These are phyloP conservation scores for Stegana nigrithorax DNA, from an alignment of 2,888 invertebrate genomes.

Conservation along the genomic window DNA sequence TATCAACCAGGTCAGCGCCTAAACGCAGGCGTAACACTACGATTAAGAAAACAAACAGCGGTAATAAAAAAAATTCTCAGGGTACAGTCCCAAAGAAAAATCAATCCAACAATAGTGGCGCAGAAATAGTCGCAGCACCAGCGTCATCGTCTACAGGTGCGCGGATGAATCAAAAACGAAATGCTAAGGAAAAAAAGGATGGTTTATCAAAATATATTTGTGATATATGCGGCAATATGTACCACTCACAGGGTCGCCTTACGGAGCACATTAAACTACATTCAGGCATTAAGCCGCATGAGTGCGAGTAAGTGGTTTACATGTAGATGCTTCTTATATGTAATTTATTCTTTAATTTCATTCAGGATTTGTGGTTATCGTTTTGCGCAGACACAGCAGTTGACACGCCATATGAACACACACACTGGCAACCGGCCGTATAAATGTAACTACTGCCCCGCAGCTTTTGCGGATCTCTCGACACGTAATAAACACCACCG, in stretches of 20 bases:
- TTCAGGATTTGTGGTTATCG: slow-evolving; percentile 64
- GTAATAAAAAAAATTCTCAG: neutral
- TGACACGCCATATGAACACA: slow-evolving; percentile 68
- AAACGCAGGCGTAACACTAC: slow-evolving; percentile 18
- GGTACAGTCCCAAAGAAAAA: slow-evolving; percentile 29
- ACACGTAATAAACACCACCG: slow-evolving; percentile 68
- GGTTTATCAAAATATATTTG: slow-evolving; percentile 56
- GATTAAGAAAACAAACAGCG: slow-evolving; percentile 18
- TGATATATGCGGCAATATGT: slow-evolving; percentile 67
- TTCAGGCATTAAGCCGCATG: slow-evolving; percentile 65
- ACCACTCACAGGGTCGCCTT: slow-evolving; percentile 64
- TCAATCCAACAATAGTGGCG: slow-evolving; percentile 28
- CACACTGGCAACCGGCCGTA: slow-evolving; percentile 68
- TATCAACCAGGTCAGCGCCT: slow-evolving; percentile 23
- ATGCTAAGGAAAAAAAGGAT: slow-evolving; percentile 55
- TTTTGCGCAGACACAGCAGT: slow-evolving; percentile 66
- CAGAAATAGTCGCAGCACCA: slow-evolving; percentile 2
- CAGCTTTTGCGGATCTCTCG: slow-evolving; percentile 67
- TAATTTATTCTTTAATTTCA: neutral
- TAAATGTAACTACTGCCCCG: slow-evolving; percentile 65
- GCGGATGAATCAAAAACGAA: slow-evolving; percentile 44
- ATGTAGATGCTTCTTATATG: neutral
- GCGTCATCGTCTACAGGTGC: neutral
- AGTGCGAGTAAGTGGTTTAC: slow-evolving; percentile 62
- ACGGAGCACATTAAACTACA: slow-evolving; percentile 67